Evolutionary conservation across 2,113 vertebrate genomes (phyloP), one percentile per base, ranked within the genome.

Genomic region (Oreochromis tanganicae): DNA sequence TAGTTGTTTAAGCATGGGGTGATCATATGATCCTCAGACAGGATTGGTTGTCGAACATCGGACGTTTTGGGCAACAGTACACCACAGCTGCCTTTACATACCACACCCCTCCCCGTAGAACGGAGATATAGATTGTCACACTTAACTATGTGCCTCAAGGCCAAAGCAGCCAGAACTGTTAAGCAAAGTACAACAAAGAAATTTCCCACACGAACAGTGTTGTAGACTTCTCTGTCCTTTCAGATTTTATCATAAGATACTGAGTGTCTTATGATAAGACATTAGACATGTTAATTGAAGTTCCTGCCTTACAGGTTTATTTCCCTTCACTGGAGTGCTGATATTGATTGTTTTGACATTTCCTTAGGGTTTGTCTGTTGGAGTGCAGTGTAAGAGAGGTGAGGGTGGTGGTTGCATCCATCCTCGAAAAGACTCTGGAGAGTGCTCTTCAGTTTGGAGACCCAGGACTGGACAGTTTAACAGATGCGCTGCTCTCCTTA

Each of bases 401-500:
- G 21, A 96, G 99, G 83, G 95, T 97, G 78, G 98, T 99, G 71
- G 97, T 99, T 56, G 98, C 98, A 27, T 98, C 98, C n/a, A 94
- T 99, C 94, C 97, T 99, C 46, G 98, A 99, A 94, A 99, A 99
- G 96, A 98, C 99, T 14, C 95, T 99, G 12, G 98, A 99, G 96
- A 98, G 97, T 89, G 98, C 98, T 73, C 97, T 99, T 91, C 96
- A 97, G 89, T 98, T 99, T 91, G 96, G 97, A 93, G 98, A 99
- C 88, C 97, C 97, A 46, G 97, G 97, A 54, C 91, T 99, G 87
- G 98, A 99, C 93, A 91, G 96, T 36, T 94, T 99, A 90, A 83
- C 97, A 43, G 98, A 99, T 78, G 97, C 97, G 55, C 97, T 99
- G 41, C 98, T 99, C 50, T 97, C 97, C 84, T 94, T 99, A 1